Evolutionary conservation across 2,797 vertebrate genomes (phyloP).

Genomic region (Trematomus bernacchii): DNA sequence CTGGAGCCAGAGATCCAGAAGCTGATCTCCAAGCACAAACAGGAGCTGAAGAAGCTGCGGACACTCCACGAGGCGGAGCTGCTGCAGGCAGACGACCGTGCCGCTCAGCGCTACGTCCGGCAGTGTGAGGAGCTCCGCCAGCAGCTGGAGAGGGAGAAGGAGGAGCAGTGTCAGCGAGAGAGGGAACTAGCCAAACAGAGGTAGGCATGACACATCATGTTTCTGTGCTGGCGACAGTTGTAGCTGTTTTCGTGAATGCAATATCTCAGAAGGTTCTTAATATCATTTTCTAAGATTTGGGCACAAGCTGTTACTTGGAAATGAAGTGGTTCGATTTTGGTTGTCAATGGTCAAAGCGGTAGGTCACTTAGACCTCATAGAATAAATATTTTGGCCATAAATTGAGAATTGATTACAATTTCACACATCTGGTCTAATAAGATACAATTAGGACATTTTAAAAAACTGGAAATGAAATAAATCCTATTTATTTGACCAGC

Average conservation of each 20-base stretch:
- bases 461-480: not conserved
- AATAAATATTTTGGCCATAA: no score
- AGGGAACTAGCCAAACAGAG: conserved; percentile 88
- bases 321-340: no score
- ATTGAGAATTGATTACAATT: no score
- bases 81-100: conserved; percentile 89
- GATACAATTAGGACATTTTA: not conserved
- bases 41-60: conserved; percentile 92
- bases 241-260: no score
- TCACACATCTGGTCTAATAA: no score
- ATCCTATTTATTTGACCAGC: not conserved
- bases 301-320: no score
- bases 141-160: conserved; percentile 89
- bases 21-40: conserved; percentile 92
- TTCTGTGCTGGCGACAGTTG: no score
- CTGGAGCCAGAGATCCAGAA: conserved; percentile 98
- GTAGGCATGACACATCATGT: conserved; percentile 60
- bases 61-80: conserved; percentile 92
- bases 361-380: no score
- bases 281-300: no score
- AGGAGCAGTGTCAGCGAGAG: conserved; percentile 89
- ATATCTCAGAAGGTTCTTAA: no score
- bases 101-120: conserved; percentile 84
- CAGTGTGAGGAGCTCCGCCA: conserved; percentile 90
- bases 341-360: no score